Conservation (phyloP, 2,888 invertebrate species). For the Drosophila yooni region DNA sequence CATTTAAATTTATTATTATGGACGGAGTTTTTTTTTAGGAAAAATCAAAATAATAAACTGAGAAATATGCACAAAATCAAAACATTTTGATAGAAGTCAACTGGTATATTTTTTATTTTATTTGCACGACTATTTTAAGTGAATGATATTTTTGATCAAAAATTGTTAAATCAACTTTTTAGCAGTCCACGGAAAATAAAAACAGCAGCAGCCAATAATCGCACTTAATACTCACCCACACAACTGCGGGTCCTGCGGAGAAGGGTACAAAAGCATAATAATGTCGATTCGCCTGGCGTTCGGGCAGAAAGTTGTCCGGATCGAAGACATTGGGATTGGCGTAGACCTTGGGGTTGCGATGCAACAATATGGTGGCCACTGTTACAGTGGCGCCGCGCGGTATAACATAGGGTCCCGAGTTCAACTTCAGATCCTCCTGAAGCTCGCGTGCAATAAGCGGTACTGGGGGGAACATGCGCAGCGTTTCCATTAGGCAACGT, state of each 20-base stretch:
- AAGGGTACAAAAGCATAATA: constrained; percentile 93
- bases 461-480: constrained; percentile 92
- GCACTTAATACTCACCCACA: constrained; percentile 87
- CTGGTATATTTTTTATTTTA: background rate
- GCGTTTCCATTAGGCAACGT: constrained; percentile 92
- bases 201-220: background rate
- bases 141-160: background rate
- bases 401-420: constrained; percentile 88
- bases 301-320: constrained; percentile 94
- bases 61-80: background rate
- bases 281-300: constrained; percentile 91
- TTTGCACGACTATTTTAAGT: background rate
- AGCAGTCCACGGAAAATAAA: background rate
- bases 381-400: constrained; percentile 89
- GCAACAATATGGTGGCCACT: constrained; percentile 89
- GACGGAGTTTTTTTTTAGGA: background rate
- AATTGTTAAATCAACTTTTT: background rate
- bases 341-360: constrained; percentile 90
- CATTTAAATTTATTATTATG: background rate
- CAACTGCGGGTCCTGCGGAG: constrained; percentile 93
- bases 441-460: constrained; percentile 91
- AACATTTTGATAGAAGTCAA: background rate
- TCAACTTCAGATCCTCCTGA: constrained; percentile 90
- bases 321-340: constrained; percentile 91
- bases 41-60: background rate